Evolutionary conservation across 2,888 invertebrate genomes (phyloP), one percentile per base, ranked within the genome.

Genomic region (Hetaerina titia): DNA sequence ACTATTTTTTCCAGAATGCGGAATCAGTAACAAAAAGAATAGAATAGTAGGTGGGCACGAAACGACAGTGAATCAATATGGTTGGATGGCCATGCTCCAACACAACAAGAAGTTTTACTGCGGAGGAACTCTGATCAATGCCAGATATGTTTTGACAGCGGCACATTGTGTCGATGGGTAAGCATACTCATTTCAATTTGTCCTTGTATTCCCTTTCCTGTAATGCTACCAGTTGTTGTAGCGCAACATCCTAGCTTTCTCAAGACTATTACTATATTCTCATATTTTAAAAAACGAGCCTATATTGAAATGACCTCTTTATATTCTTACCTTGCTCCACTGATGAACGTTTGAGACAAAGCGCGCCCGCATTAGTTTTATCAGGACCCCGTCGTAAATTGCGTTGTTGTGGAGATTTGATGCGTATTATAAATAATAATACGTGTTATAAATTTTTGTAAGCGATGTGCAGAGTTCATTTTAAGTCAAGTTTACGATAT

Each of bases 101-200:
- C 97, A 97, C 95, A 97, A 97, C 95, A 98, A 98, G 17, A 96
- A 96, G 95, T 98, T 98, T 96, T 98, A 98, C 96, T 98, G 98
- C 96, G 98, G 98, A 15, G 98, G 98, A 92, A 98, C 98, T 7
- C 97, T 98, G 95, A 97, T 98, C 95, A 98, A 98, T 17, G 97
- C 97, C 88, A 97, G 97, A 96, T 98, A 98, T 96, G 97, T 98
- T 94, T 97, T 98, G 95, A 98, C 98, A 0, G 98, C 98, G 0
- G 98, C 98, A 2, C 98, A 98, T 96, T 98, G 98, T 96, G 97
- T 98, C 58, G 97, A 98, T 95, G 98, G 98, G 98, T 98, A 96
- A 97, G 97, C 97, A 95, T 74, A 13, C 22, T 92, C 31, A 5
- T 5, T 69, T 81, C 22, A 81, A 11, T 81, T 13, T 31, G 45